Conservation (phyloP, 2,797 vertebrate genomes). For the Scomberomorus guttatus region DNA sequence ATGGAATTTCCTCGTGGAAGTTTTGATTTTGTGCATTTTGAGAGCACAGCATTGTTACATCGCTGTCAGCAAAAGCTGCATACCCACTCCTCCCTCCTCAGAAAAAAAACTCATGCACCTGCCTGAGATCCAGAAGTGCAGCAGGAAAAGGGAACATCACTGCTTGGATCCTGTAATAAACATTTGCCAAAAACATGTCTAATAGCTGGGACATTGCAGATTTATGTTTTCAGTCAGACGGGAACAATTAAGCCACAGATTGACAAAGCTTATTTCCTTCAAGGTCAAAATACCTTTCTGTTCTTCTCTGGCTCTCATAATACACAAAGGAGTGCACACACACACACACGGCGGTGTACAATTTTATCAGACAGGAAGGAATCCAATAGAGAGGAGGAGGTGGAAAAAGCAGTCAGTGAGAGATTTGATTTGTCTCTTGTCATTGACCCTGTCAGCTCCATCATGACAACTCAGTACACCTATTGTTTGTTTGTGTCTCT, state of each 20-base stretch:
- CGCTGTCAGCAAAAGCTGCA: not conserved
- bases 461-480: constrained; percentile 23
- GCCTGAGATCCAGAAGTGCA: not conserved
- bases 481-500: constrained; percentile 35
- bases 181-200: not conserved
- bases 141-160: not conserved
- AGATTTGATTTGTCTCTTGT: constrained; percentile 46
- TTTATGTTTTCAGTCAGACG: not conserved
- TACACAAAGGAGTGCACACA: not conserved
- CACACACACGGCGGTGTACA: not conserved
- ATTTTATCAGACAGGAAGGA: constrained; percentile 21
- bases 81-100: not conserved
- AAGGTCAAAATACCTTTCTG: constrained; percentile 27
- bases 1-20: not conserved
- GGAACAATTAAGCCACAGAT: not conserved
- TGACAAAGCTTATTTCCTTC: constrained; percentile 7
- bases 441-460: constrained; percentile 40
- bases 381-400: not conserved
- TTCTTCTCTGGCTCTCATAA: constrained; percentile 6
- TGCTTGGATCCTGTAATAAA: not conserved
- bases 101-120: constrained; percentile 1
- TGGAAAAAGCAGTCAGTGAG: constrained; percentile 24
- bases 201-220: not conserved
- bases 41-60: not conserved
- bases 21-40: no score